These are phyloP conservation scores for Solenopsis fugax DNA, from an alignment of 1,140 invertebrate genomes.

Conservation along the genomic window DNA sequence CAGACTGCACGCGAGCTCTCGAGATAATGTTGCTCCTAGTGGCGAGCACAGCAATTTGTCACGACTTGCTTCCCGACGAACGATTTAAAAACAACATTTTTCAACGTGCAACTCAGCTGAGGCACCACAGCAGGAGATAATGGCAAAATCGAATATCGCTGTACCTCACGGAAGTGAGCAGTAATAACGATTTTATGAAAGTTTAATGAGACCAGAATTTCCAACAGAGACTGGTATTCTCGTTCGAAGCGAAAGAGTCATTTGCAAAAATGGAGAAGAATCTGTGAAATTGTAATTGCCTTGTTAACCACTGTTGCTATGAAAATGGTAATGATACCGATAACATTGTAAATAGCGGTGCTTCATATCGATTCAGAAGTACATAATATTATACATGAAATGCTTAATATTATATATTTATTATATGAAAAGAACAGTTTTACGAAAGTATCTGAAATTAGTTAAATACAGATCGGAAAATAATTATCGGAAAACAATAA, in stretches of 20 bases:
- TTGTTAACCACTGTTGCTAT: background rate
- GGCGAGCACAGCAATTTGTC: constrained; percentile 69
- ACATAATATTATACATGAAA: background rate
- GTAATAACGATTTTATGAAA: constrained; percentile 60
- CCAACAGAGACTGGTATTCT: background rate
- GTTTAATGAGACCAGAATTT: constrained; percentile 46
- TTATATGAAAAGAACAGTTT: background rate
- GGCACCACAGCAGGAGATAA: constrained; percentile 43
- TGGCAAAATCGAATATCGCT: constrained; percentile 67
- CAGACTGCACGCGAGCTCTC: constrained; percentile 47
- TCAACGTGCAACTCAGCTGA: constrained; percentile 57
- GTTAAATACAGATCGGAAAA: too few species aligned
- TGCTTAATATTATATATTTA: background rate
- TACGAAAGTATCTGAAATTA: too few species aligned
- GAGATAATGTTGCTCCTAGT: constrained; percentile 63
- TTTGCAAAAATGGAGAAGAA: background rate
- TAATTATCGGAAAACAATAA: too few species aligned
- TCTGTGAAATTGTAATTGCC: background rate
- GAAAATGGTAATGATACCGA: background rate
- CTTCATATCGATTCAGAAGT: background rate
- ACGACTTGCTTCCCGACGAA: constrained; percentile 58
- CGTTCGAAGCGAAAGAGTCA: background rate
- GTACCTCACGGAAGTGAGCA: constrained; percentile 46
- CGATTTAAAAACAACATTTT: constrained; percentile 71
- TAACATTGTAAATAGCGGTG: too few species aligned